phyloP scores from a whole-genome alignment of 2,888 invertebrate species.

The Galeopsomyia nigrocyanea region DNA sequence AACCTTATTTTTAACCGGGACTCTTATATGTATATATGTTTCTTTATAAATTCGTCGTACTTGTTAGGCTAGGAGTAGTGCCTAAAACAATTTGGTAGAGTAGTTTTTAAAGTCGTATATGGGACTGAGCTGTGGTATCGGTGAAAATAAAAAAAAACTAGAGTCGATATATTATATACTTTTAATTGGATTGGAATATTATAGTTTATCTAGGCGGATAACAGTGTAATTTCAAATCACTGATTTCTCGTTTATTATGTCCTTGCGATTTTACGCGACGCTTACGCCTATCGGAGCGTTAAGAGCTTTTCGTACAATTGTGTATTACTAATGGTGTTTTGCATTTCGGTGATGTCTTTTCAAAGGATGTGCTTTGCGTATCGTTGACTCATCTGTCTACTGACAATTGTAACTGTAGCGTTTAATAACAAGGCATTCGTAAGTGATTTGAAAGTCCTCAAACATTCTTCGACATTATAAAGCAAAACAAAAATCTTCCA shows the following conservation, averaged over 20 bases:
- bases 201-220: conserved; percentile 20
- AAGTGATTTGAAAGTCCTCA: background rate
- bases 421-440: conserved; percentile 9
- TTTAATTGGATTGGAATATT: conserved; percentile 5
- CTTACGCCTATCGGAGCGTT: conserved; percentile 1
- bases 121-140: conserved; percentile 42
- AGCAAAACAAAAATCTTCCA: background rate
- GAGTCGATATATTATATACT: conserved; percentile 23
- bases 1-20: conserved; percentile 40
- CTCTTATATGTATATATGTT: conserved; percentile 41
- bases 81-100: conserved; percentile 60
- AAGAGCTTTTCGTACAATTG: conserved; percentile 17
- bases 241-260: background rate
- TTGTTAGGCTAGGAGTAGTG: conserved; percentile 65
- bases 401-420: conserved; percentile 17
- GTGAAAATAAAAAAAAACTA: conserved; percentile 25
- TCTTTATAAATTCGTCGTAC: conserved; percentile 48
- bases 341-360: background rate
- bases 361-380: conserved; percentile 16
- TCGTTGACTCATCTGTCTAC: conserved; percentile 31
- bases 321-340: conserved; percentile 5
- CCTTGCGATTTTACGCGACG: conserved; percentile 5
- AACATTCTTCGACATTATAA: too few relatives aligned
- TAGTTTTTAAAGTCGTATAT: conserved; percentile 49
- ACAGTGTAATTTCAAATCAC: conserved; percentile 29